Evolutionary conservation across 1,140 invertebrate genomes (phyloP).

Genomic region (Nomia melanderi): DNA sequence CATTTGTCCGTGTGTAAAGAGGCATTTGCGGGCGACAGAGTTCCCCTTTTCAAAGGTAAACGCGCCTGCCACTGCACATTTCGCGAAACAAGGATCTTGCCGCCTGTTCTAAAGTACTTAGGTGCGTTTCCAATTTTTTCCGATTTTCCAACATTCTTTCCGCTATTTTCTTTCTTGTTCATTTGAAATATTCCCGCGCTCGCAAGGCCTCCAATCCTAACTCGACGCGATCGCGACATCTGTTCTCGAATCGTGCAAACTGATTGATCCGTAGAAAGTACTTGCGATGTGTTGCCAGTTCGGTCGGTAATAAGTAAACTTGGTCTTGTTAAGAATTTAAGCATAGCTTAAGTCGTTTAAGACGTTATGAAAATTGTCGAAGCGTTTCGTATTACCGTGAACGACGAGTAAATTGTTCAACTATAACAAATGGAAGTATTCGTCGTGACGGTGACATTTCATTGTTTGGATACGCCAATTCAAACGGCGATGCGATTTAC

Average conservation of each 20-base stretch:
- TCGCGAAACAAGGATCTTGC: background rate
- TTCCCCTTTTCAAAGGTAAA: background rate
- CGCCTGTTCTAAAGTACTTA: background rate
- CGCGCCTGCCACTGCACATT: background rate
- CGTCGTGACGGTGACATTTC: background rate
- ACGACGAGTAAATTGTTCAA: background rate
- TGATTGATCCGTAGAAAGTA: constrained; percentile 11
- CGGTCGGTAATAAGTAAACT: background rate
- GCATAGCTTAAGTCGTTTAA: constrained; percentile 12
- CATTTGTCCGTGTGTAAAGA: constrained; percentile 4
- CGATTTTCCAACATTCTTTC: too few species aligned
- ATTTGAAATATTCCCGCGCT: background rate
- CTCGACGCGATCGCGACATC: constrained; percentile 1
- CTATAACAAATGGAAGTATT: background rate
- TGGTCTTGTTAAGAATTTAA: constrained; percentile 15
- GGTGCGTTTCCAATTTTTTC: background rate
- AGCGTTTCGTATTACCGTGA: constrained; percentile 12
- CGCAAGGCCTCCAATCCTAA: constrained; percentile 19
- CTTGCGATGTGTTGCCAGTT: background rate
- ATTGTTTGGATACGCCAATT: background rate
- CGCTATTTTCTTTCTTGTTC: too few species aligned
- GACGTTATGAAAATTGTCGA: background rate
- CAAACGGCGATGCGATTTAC: background rate
- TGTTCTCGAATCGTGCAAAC: constrained; percentile 18
- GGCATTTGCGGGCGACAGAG: constrained; percentile 30